Evolutionary conservation across 2,797 vertebrate species (phyloP).

Genomic region (Rhinella marina): DNA sequence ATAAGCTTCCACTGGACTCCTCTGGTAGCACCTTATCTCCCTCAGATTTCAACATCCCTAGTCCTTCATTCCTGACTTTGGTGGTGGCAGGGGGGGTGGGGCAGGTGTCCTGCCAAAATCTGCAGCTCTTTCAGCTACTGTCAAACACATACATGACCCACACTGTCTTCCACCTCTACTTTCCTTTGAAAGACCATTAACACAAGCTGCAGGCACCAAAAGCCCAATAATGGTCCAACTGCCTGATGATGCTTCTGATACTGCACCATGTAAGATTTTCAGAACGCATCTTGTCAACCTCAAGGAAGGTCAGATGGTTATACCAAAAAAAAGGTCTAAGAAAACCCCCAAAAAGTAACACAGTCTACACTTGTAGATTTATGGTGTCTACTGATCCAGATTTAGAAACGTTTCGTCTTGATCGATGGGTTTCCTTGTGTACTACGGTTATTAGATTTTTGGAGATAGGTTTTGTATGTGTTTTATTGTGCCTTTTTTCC

Average conservation of each 20-base stretch:
- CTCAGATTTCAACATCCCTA: neutral
- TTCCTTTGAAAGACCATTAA: neutral
- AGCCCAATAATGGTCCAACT: neutral
- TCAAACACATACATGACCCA: neutral
- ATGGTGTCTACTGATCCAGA: neutral
- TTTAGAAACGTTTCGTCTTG: slow-evolving; percentile 8
- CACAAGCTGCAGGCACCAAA: neutral
- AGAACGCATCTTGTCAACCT: neutral
- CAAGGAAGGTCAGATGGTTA: neutral
- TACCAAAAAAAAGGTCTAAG: neutral
- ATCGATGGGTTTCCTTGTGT: slow-evolving; percentile 15
- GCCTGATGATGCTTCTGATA: neutral
- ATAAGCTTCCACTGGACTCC: too few species aligned
- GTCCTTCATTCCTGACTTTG: neutral
- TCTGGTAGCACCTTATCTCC: too few species aligned
- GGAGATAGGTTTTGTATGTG: slow-evolving; percentile 37
- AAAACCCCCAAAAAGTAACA: neutral
- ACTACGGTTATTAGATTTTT: slow-evolving; percentile 25
- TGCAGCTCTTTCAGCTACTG: neutral
- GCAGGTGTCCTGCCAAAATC: neutral
- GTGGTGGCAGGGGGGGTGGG: too few species aligned
- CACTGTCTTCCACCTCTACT: neutral
- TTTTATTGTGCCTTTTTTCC: slow-evolving; percentile 36
- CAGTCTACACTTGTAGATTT: neutral
- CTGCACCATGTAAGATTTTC: neutral